A percentile compares a stretch with the other conserved stretches of the same genome.
Evolutionary conservation across 92 coral and sea anemone species (phyloP).

Genomic region (Parazoanthus swiftii): DNA sequence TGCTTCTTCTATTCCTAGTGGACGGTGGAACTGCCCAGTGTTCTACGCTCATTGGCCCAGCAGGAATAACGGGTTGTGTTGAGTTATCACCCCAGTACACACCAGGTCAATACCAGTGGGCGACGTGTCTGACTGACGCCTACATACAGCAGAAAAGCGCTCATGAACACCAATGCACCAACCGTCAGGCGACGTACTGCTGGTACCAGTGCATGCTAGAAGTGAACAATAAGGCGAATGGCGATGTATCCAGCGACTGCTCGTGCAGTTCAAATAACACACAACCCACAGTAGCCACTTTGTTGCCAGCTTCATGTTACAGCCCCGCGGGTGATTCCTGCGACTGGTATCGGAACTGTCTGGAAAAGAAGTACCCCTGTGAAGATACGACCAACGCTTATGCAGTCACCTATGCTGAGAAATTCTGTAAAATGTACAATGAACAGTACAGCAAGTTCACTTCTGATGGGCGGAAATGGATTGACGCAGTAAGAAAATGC

Average conservation of each 20-base stretch:
- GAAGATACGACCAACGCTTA: slow-evolving; percentile 46
- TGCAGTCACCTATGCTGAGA: slow-evolving; percentile 65
- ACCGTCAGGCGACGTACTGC: slow-evolving; percentile 6
- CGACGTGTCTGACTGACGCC: slow-evolving; percentile 1
- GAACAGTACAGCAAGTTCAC: too few species aligned
- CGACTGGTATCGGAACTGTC: slow-evolving; percentile 59
- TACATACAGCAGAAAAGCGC: background rate
- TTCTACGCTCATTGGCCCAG: background rate
- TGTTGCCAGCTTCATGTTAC: slow-evolving; percentile 43
- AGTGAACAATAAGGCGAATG: slow-evolving; percentile 4
- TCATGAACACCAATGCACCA: background rate
- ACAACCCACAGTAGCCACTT: background rate
- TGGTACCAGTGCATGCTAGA: slow-evolving; percentile 54
- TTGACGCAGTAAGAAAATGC: slow-evolving; percentile 41
- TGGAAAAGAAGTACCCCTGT: slow-evolving; percentile 37
- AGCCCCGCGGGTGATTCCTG: slow-evolving; percentile 61
- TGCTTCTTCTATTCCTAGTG: background rate
- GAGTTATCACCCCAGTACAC: background rate
- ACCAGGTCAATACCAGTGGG: background rate
- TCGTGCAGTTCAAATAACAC: background rate
- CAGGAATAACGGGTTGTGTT: background rate
- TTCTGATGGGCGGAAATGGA: too few species aligned
- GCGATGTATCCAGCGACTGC: slow-evolving; percentile 38
- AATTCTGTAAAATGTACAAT: slow-evolving; percentile 36
- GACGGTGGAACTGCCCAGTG: background rate